These are phyloP conservation scores for Scaptomyza flava DNA, from an alignment of 2,888 invertebrate genomes.

Conservation along the genomic window DNA sequence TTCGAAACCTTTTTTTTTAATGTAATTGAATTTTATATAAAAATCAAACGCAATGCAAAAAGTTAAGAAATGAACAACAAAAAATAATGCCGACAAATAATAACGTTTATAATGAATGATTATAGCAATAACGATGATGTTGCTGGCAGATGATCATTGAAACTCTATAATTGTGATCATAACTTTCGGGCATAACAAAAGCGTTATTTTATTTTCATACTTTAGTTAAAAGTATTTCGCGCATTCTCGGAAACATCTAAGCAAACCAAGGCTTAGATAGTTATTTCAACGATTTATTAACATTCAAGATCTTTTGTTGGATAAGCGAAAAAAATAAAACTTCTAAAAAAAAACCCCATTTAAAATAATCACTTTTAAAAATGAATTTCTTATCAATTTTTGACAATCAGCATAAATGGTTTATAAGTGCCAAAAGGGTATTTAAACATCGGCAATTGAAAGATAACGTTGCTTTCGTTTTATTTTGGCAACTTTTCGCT, in stretches of 20 bases:
- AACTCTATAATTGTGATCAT: too few relatives aligned
- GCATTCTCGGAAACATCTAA: too few relatives aligned
- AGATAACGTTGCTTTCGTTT: background rate
- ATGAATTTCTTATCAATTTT: background rate
- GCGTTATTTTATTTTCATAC: too few relatives aligned
- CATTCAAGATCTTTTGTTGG: too few relatives aligned
- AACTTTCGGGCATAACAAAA: too few relatives aligned
- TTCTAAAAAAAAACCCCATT: background rate
- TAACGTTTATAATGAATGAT: constrained; percentile 29
- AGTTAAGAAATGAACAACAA: constrained; percentile 18
- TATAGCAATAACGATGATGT: constrained; percentile 1
- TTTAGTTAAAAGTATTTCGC: too few relatives aligned
- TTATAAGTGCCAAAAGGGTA: background rate
- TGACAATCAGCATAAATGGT: background rate
- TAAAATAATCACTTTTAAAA: background rate
- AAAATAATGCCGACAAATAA: constrained; percentile 41
- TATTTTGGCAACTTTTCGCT: background rate
- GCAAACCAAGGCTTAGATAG: too few relatives aligned
- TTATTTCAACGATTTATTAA: too few relatives aligned
- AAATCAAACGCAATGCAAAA: constrained; percentile 54
- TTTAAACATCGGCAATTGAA: background rate
- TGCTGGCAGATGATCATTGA: background rate
- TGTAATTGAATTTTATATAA: constrained; percentile 68
- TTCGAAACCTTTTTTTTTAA: constrained; percentile 24
- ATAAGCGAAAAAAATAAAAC: too few relatives aligned